Evolutionary conservation across 2,888 invertebrate genomes (phyloP), one percentile per base, ranked within the genome.

Genomic region (Tethea ocularis): DNA sequence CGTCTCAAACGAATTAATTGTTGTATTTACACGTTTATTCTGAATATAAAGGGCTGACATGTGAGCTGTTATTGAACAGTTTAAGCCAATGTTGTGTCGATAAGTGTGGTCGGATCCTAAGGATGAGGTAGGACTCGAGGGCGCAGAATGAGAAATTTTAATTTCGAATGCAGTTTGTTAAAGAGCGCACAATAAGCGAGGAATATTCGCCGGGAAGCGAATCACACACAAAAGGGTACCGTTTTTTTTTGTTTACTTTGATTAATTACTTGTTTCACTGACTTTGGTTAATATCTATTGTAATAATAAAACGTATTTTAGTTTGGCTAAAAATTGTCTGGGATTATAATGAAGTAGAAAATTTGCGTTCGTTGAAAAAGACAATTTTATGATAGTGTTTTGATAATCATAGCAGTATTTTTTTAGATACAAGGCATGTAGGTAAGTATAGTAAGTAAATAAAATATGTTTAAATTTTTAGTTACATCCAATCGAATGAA

Each of bases 151-250:
- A 91, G 89, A 88, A 87, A 74, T 92, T 92, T 92, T 92, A 92
- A 92, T 92, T 91, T 82, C 87, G 91, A 92, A 92, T 92, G 92
- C 92, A 92, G 91, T 92, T 92, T 92, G 88, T 88, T 91, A 89
- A 87, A 89, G 89, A 87, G 88, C 85, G 83, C 81, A 89, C 88
- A 89, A 91, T 89, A 89, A 86, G 82, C 78, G 80, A 20, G 79
- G 79, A 83, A 83, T 83, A 86, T 87, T 86, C 85, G 79, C 81
- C 78, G 82, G 83, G 75, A 83, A 83, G 75, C 77, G 82, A 86
- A 88, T 87, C 86, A 86, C 80, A 70, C 83, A 91, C 88, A 91
- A 90, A 91, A 87, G 88, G 86, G 82, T 83, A 83, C 78, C 75
- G 67, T 65, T 64, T 64, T 65, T 64, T 64, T 85, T 86, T 77